Evolutionary conservation across 2,113 vertebrate genomes (phyloP).

Genomic region (Nannospalax galili): DNA sequence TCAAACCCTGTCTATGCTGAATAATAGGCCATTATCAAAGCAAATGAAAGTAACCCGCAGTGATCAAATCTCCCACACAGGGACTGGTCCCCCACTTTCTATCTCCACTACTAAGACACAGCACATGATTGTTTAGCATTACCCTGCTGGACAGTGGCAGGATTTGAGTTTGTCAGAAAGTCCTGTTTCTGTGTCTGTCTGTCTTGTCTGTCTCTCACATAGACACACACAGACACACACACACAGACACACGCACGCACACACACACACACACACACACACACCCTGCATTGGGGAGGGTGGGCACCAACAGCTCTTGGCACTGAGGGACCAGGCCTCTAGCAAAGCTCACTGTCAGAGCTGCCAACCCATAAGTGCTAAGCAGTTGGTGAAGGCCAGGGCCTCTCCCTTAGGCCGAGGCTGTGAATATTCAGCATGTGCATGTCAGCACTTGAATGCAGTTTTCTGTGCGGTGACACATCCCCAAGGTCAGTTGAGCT

Average conservation of each 20-base stretch:
- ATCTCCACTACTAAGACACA: background rate
- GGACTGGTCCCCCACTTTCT: rapidly evolving
- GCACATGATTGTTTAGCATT: background rate
- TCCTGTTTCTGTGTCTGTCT: background rate
- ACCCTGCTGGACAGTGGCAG: background rate
- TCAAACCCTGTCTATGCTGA: background rate
- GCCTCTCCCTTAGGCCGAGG: rapidly evolving
- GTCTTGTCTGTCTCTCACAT: background rate
- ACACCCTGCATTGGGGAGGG: too few relatives aligned
- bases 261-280: background rate
- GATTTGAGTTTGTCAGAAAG: background rate
- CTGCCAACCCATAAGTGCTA: background rate
- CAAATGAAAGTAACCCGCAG: background rate
- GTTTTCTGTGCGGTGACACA: background rate
- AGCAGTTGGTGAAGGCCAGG: background rate
- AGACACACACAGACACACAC: background rate
- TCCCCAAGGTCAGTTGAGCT: background rate
- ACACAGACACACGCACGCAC: background rate
- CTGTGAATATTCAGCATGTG: background rate
- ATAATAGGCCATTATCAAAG: background rate
- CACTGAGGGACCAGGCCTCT: background rate
- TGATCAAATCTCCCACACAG: background rate
- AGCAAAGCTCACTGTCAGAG: rapidly evolving
- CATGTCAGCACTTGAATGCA: background rate
- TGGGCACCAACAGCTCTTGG: background rate